Base-by-base conservation (phyloP, 1,140 invertebrate species). In the Caerostris extrusa region DNA sequence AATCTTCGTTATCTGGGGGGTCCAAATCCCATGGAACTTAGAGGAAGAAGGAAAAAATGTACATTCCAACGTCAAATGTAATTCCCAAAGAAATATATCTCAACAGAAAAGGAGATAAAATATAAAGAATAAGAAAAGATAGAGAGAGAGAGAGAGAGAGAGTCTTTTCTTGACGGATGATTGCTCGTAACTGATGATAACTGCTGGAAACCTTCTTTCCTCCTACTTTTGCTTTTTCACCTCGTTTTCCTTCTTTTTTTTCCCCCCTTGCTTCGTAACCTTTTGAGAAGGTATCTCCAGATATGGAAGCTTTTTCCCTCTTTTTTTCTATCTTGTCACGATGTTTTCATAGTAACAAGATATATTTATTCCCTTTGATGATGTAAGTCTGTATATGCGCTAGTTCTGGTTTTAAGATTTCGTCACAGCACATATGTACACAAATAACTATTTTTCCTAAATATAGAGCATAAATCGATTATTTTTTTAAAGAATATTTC, bases 101-200 rank as follows among this genome's bases (percentile, higher is more conserved):
- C 19, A 90, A 90, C 64, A 90, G 69, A 77, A 90, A 77, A 77
- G 71, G 71, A 77, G 71, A 77, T 77, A 87, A 50, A 60, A 87
- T 50, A 87, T 58, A 87, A 50, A 87, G 58, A 87, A 87, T 87
- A 58, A 87, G 71, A 77, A 77, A 77, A 34, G n/a, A n/a, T n/a
- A n/a, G n/a, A n/a, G n/a, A n/a, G 0, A 34, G 34, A 2, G 34
- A 50, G 71, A 81, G 17, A 56, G 58, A 91, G 53, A 91, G 56
- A 91, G 57, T 82, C 69, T 82, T 81, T 82, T 19, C 57, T 91
- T 57, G n/a, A 91, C 90, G 90, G 77, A 91, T 91, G 90, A 82
- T 91, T 82, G 69, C 71, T 58, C 77, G 90, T 91, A 91, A 91
- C 90, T 91, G 90, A 91, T 91, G 90, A 91, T 91, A 91, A 91